Evolutionary conservation across 2,888 invertebrate genomes (phyloP).

Genomic region (Amblyjoppa proteus): DNA sequence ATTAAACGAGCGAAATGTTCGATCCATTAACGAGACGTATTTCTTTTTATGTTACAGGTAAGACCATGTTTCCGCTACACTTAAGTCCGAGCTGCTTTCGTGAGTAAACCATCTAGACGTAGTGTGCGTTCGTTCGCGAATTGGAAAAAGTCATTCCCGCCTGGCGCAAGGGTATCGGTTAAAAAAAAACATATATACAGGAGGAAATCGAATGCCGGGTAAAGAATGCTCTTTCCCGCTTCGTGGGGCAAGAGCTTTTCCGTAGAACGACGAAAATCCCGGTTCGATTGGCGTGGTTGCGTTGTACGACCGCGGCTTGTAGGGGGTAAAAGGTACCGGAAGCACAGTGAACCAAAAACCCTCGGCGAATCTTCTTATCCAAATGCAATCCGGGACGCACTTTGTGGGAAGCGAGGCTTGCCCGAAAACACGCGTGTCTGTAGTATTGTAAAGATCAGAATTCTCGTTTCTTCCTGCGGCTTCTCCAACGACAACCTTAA

Average conservation of each 20-base stretch:
- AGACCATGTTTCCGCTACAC: slow-evolving; percentile 69
- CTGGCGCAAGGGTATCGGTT: background rate
- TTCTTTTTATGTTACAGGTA: slow-evolving; percentile 80
- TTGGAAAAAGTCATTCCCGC: background rate
- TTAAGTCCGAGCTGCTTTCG: slow-evolving; percentile 6
- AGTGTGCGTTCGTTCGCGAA: slow-evolving; percentile 12
- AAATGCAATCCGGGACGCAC: slow-evolving; percentile 83
- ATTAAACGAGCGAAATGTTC: background rate
- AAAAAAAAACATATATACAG: slow-evolving; percentile 24
- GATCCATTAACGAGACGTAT: slow-evolving; percentile 60
- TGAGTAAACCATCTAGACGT: slow-evolving; percentile 49
- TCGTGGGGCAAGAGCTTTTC: slow-evolving; percentile 11
- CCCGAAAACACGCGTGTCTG: slow-evolving; percentile 49
- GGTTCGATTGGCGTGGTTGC: slow-evolving; percentile 75
- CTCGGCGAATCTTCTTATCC: slow-evolving; percentile 79
- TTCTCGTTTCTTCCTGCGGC: slow-evolving; percentile 29
- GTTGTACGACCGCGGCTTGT: background rate
- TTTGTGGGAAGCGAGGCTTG: slow-evolving; percentile 78
- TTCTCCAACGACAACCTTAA: slow-evolving; percentile 23
- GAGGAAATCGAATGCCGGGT: slow-evolving; percentile 57
- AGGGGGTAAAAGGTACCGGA: slow-evolving; percentile 10
- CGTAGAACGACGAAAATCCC: slow-evolving; percentile 76
- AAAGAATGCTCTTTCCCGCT: slow-evolving; percentile 11
- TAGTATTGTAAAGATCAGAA: slow-evolving; percentile 51
- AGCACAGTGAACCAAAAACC: slow-evolving; percentile 21